Base-by-base conservation (phyloP, 1,140 invertebrate species). In the Pseudoatta argentina region DNA sequence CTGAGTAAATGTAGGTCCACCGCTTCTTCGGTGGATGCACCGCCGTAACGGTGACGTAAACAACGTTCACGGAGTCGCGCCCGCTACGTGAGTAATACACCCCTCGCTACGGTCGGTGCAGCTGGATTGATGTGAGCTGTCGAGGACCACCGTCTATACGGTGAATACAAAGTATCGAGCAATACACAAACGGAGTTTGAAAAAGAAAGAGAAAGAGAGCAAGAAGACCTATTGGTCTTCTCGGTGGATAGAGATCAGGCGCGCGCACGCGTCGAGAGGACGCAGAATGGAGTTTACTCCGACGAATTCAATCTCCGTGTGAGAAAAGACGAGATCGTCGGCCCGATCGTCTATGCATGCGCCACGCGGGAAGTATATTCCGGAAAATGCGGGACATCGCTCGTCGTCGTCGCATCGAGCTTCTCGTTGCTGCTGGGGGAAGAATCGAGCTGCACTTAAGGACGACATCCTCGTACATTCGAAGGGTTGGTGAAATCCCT, bases 261-360 rank as follows among this genome's bases (percentile, higher is more conserved):
- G 64, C 44, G 77, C 63, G 66, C 59, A 21, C 30, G 39, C 72
- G 5, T 75, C 55, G 57, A 85, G 71, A 61, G 59, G 44, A 61
- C 39, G 78, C 78, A 34, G 67, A 90, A 90, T 85, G 51, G 88
- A 76, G 88, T 89, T 90, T 90, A 59, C 69, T 64, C 44, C 77
- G 78, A 71, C 72, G 89, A 85, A 90, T 90, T 90, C 89, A 90
- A 90, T 90, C 86, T 90, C 79, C 63, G 51, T 51, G 79, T 55
- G 53, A 81, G 86, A 90, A 90, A 87, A 86, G 79, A 89, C 88
- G 75, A 89, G 86, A 89, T 86, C 82, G 82, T 21, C 69, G 18
- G 61, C 39, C 34, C 71, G 85, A 89, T 89, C 89, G 89, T 75
- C 85, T 87, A 87, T 79, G 86, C 78, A 89, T 51, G 44, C 61